These are phyloP conservation scores for Eupelmus urozonus DNA, from an alignment of 2,888 invertebrate species.

Conservation along the genomic window DNA sequence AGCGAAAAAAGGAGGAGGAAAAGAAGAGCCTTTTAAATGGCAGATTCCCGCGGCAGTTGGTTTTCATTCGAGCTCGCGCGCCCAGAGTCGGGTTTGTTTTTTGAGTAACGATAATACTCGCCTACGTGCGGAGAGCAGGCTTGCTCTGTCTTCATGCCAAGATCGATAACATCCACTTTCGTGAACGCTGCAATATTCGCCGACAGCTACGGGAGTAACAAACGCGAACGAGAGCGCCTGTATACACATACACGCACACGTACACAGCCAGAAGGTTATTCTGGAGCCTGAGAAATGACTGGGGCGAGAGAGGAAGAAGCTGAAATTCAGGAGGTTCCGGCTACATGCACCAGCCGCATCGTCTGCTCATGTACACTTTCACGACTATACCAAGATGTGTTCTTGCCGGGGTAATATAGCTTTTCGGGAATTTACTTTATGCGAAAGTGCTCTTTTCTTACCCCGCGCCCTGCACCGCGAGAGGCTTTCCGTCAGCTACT, in stretches of 20 bases:
- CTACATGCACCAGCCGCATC: too few relatives aligned
- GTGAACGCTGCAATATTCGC: conserved; percentile 59
- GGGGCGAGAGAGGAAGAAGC: neutral
- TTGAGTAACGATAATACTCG: conserved; percentile 49
- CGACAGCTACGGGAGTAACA: conserved; percentile 22
- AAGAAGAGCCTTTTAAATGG: conserved; percentile 23
- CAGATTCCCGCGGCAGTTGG: too few relatives aligned
- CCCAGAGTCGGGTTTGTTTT: conserved; percentile 7
- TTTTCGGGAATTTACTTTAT: too few relatives aligned
- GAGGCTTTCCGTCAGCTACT: too few relatives aligned
- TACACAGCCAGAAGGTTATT: conserved; percentile 29
- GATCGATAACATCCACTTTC: conserved; percentile 65
- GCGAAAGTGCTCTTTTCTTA: too few relatives aligned
- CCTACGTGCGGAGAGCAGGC: neutral
- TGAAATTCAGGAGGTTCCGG: neutral
- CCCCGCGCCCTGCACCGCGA: too few relatives aligned
- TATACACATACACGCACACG: too few relatives aligned
- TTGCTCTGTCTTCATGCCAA: conserved; percentile 37
- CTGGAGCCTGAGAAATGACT: conserved; percentile 18
- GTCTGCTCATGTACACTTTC: too few relatives aligned
- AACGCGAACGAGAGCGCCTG: neutral
- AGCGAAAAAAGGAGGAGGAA: neutral
- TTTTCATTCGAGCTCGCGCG: conserved; percentile 14
- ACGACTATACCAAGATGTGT: too few relatives aligned
- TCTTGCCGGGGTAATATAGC: too few relatives aligned